Conservation (phyloP, 64 coral and sea anemone genomes). For the Exaiptasia diaphana region DNA sequence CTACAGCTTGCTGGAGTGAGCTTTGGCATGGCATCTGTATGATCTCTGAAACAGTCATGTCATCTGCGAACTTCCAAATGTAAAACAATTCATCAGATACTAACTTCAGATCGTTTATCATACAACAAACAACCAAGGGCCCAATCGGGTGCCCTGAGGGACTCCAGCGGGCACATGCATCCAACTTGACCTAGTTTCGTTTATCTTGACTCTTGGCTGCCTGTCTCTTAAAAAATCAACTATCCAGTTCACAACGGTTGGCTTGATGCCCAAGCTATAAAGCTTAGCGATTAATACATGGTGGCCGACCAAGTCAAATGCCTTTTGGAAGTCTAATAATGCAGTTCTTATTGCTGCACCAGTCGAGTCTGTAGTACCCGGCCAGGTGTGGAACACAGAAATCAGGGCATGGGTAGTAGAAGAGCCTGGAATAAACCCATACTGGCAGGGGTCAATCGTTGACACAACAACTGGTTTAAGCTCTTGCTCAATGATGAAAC, state of each 20-base stretch:
- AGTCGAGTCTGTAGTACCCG: not conserved
- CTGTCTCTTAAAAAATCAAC: not conserved
- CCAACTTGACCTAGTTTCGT: not conserved
- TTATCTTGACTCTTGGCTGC: not conserved
- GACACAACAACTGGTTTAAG: not conserved
- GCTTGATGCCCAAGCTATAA: not conserved
- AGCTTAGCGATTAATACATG: not conserved
- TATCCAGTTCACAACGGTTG: slow-evolving; percentile 16
- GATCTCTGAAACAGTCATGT: too few relatives aligned
- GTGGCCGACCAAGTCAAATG: not conserved
- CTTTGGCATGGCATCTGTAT: too few relatives aligned
- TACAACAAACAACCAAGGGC: not conserved
- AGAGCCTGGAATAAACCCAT: not conserved
- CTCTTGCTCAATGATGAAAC: not conserved
- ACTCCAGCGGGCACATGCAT: slow-evolving; percentile 6
- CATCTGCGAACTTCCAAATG: too few relatives aligned
- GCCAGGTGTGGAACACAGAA: not conserved
- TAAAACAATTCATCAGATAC: too few relatives aligned
- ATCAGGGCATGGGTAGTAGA: not conserved
- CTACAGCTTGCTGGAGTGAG: too few relatives aligned
- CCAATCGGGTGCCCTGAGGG: not conserved
- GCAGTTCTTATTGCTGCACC: not conserved
- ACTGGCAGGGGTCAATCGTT: not conserved
- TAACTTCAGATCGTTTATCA: too few relatives aligned
- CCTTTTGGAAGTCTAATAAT: not conserved